phyloP scores from a whole-genome alignment of 2,113 vertebrate genomes.

The Phocoena phocoena region DNA sequence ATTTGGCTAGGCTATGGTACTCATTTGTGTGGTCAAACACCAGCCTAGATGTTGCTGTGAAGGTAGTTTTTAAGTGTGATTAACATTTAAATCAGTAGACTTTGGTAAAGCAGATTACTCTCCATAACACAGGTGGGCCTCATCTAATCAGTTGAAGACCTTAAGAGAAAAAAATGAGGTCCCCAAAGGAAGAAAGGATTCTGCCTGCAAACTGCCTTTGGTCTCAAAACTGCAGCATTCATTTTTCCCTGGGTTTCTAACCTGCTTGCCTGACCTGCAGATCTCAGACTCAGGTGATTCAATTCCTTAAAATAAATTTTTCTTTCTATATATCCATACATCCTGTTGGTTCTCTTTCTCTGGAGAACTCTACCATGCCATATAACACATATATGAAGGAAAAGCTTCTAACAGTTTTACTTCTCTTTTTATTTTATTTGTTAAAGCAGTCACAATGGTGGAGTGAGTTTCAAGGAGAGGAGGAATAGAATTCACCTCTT shows the following conservation, averaged over 20 bases:
- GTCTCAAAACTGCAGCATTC: background rate
- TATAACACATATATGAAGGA: background rate
- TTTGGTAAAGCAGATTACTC: background rate
- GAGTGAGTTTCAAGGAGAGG: background rate
- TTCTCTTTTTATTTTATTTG: constrained; percentile 8
- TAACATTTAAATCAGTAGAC: background rate
- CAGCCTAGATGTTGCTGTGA: background rate
- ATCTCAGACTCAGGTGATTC: background rate
- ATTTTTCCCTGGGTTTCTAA: background rate
- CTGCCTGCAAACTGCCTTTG: background rate
- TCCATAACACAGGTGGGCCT: background rate
- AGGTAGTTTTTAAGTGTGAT: background rate
- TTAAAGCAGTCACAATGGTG: background rate
- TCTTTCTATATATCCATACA: background rate
- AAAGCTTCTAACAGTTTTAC: background rate
- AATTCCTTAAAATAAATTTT: background rate
- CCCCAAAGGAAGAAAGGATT: background rate
- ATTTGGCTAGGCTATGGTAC: background rate
- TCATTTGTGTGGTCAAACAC: background rate
- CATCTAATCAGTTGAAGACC: background rate
- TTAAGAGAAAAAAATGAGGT: background rate
- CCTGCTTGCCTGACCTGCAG: background rate
- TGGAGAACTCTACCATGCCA: background rate
- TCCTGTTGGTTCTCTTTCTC: background rate
- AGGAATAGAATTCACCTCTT: background rate